These are phyloP conservation scores for Rousettus leschenaultii DNA, from an alignment of 2,113 vertebrate species.

Conservation along the genomic window DNA sequence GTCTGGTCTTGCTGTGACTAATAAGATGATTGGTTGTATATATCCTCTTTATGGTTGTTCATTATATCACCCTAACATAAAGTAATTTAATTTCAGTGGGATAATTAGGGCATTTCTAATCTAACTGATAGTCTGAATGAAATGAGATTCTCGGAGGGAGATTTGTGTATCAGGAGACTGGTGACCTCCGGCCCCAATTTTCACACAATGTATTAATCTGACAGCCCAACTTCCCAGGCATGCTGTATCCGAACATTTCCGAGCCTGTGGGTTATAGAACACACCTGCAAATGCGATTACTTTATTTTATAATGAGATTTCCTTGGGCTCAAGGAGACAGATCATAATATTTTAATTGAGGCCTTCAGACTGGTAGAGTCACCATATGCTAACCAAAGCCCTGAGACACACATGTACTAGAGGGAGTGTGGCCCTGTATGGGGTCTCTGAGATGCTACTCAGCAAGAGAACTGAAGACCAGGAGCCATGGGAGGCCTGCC, in stretches of 20 bases:
- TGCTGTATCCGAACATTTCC: conserved; percentile 54
- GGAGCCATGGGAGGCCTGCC: not conserved
- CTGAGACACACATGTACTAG: not conserved
- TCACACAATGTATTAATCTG: conserved; percentile 85
- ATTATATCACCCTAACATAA: conserved; percentile 90
- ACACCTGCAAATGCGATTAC: conserved; percentile 44
- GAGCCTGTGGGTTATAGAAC: conserved; percentile 60
- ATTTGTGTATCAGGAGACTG: conserved; percentile 85
- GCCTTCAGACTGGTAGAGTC: conserved; percentile 7
- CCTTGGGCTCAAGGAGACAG: conserved; percentile 30
- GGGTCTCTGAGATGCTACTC: not conserved
- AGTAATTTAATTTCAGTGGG: conserved; percentile 90
- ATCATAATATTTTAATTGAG: conserved; percentile 57
- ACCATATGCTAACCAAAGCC: not conserved
- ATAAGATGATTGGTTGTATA: conserved; percentile 89
- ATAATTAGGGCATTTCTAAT: conserved; percentile 92
- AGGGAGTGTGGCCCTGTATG: not conserved
- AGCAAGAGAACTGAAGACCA: not conserved
- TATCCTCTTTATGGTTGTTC: conserved; percentile 86
- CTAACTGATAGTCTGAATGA: conserved; percentile 91
- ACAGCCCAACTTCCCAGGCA: conserved; percentile 79
- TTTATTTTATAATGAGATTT: conserved; percentile 71
- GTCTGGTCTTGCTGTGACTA: conserved; percentile 87
- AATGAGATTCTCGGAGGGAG: conserved; percentile 88
- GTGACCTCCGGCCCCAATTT: conserved; percentile 87